phyloP scores from a whole-genome alignment of 1,140 invertebrate species.

The Lamellibrachia luymesi region DNA sequence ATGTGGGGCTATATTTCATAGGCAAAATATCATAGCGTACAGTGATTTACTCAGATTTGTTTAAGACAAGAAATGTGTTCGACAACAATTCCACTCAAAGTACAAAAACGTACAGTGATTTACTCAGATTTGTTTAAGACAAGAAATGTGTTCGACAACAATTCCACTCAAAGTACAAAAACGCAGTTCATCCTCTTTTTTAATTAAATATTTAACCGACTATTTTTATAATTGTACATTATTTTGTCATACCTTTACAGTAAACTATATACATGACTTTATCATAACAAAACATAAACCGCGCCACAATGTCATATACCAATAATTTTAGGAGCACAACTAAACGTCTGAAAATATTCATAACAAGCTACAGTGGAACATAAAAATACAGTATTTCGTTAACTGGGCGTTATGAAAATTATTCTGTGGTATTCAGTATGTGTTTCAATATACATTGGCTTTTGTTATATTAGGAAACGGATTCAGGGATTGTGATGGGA shows the following conservation, averaged over 20 bases:
- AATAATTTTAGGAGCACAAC: no score
- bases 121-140: no score
- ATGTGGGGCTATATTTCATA: background rate
- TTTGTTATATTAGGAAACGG: constrained; percentile 35
- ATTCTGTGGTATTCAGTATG: background rate
- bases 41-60: background rate
- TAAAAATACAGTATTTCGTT: no score
- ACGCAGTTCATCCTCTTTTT: background rate
- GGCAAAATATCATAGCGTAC: background rate
- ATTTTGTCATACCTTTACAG: background rate
- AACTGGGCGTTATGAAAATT: background rate
- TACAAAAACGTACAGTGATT: no score
- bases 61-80: no score
- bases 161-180: background rate
- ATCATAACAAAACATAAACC: no score
- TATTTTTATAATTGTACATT: background rate
- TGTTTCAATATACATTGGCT: background rate
- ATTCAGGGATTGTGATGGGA: constrained; percentile 36
- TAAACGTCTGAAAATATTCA: no score
- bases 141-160: no score
- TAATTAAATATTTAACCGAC: background rate
- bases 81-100: background rate
- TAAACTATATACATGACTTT: background rate
- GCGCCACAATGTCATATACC: no score
- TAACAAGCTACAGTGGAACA: no score